These are phyloP conservation scores for Petrocephalus schoutedeni DNA, from an alignment of 2,797 vertebrate genomes.

Conservation along the genomic window DNA sequence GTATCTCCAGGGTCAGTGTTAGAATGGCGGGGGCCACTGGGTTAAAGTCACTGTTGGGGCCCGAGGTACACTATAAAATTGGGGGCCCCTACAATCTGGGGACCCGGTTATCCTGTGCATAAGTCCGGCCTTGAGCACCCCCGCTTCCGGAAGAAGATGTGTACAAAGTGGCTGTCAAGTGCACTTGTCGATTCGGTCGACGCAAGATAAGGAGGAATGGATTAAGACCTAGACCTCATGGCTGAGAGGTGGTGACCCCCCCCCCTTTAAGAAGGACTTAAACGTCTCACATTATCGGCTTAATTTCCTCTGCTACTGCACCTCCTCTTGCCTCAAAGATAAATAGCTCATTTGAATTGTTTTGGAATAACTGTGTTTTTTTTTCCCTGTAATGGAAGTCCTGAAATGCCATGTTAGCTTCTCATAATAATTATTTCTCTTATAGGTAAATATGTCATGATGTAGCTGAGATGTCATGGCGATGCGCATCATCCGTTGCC, in stretches of 20 bases:
- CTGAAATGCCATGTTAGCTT: not conserved
- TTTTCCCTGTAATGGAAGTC: not conserved
- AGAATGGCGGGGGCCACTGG: not conserved
- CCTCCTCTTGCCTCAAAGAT: not conserved
- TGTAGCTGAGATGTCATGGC: not conserved
- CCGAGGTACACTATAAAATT: not conserved
- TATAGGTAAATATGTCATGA: not conserved
- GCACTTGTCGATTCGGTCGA: not conserved
- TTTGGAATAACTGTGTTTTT: not conserved
- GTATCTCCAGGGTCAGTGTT: not conserved
- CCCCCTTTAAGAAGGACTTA: not conserved
- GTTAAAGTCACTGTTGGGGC: not conserved
- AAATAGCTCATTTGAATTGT: not conserved
- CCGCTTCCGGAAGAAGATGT: not conserved
- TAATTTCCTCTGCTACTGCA: not conserved
- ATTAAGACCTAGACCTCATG: not conserved
- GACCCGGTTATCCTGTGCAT: not conserved
- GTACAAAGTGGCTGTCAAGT: not conserved
- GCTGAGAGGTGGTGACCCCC: not conserved
- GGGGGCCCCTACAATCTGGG: not conserved
- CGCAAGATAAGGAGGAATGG: not conserved
- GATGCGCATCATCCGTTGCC: conserved; percentile 7
- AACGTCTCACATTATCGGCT: not conserved
- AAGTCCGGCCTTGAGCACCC: not conserved
- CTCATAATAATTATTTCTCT: not conserved